Conservation (phyloP, 2,797 vertebrate genomes). For the Poecilia picta region DNA sequence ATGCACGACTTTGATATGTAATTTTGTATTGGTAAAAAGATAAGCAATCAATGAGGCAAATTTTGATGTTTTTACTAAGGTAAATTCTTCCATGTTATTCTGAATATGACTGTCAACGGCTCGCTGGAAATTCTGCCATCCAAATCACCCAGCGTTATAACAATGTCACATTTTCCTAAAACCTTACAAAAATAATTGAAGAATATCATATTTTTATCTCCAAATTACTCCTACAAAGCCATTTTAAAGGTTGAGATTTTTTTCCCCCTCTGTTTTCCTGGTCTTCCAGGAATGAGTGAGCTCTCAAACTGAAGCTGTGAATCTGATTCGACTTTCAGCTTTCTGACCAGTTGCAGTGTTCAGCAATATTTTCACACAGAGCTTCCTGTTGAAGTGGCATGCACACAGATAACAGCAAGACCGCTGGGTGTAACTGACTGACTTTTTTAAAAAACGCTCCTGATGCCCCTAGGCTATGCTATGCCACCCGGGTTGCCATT, state of each 20-base stretch:
- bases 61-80: neutral
- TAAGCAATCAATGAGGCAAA: neutral
- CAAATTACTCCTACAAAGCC: neutral
- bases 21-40: neutral
- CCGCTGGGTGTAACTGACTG: neutral
- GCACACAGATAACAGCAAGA: neutral
- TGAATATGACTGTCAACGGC: neutral
- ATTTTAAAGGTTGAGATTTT: neutral
- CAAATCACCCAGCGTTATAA: neutral
- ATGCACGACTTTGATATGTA: neutral
- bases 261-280: neutral
- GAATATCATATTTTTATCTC: neutral
- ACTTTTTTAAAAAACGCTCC: neutral
- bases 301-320: neutral
- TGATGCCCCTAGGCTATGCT: neutral
- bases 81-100: neutral
- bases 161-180: neutral
- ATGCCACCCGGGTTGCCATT: neutral
- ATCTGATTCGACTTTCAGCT: neutral
- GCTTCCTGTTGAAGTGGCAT: neutral
- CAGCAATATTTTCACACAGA: neutral
- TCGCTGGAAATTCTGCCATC: neutral
- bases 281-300: neutral
- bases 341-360: neutral
- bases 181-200: neutral